phyloP scores from a whole-genome alignment of 2,113 vertebrate genomes.

The Chrysochloris asiatica region DNA sequence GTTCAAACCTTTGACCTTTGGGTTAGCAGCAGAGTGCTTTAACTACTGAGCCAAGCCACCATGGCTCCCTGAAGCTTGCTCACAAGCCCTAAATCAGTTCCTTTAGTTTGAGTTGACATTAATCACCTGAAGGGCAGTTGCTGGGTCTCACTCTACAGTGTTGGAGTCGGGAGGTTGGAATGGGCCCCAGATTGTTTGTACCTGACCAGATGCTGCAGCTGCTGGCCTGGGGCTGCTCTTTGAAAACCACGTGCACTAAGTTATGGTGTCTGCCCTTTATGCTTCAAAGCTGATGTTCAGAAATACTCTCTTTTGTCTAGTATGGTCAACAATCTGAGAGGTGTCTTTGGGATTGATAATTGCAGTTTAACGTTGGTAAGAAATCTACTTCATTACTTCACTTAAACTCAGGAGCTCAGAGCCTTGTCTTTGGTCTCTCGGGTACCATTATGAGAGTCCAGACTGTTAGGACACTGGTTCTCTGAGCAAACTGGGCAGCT shows the following conservation, averaged over 20 bases:
- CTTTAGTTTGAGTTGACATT: neutral
- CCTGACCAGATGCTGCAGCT: neutral
- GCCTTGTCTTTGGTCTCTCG: neutral
- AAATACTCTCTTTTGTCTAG: neutral
- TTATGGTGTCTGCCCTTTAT: neutral
- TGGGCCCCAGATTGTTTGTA: neutral
- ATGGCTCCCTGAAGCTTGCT: neutral
- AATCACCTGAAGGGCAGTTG: neutral
- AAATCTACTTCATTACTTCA: constrained; percentile 12
- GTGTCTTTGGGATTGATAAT: constrained; percentile 19
- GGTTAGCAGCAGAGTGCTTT: no score
- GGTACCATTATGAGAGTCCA: neutral
- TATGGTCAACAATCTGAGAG: neutral
- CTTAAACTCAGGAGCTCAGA: neutral
- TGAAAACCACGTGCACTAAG: neutral
- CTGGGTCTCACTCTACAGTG: neutral
- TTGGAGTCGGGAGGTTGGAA: neutral
- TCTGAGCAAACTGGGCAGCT: rapidly evolving
- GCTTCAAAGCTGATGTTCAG: neutral
- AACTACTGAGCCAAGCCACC: no score
- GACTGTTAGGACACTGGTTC: neutral
- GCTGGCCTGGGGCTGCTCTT: neutral
- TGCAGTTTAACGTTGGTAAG: constrained; percentile 11
- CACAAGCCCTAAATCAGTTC: neutral
- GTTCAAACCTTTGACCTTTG: no score